Conservation (phyloP, 2,797 vertebrate genomes). For the Heliangelus exortis region DNA sequence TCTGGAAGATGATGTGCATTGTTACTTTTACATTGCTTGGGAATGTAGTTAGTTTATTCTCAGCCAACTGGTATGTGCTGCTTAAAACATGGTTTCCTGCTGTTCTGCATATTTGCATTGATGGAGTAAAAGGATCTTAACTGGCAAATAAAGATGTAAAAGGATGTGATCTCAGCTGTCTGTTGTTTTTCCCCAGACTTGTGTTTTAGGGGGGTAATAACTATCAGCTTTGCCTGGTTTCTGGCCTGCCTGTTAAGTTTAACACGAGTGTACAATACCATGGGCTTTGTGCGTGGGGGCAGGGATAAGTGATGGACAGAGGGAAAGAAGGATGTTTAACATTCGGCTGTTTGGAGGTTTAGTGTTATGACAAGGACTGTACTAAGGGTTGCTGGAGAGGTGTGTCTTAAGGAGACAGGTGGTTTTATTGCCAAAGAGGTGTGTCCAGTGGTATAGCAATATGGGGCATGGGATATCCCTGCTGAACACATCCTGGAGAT, state of each 20-base stretch:
- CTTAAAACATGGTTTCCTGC: constrained; percentile 69
- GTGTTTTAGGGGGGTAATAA: neutral
- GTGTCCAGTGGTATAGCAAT: neutral
- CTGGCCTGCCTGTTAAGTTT: neutral
- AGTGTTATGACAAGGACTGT: neutral
- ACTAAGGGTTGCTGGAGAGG: neutral
- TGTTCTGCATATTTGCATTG: constrained; percentile 62
- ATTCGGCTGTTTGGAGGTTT: neutral
- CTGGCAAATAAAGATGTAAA: constrained; percentile 76
- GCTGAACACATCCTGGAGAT: neutral
- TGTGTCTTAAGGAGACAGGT: neutral
- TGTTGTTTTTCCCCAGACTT: neutral
- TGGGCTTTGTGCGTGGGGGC: neutral
- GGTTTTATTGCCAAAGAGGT: neutral
- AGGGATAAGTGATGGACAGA: neutral
- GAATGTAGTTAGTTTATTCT: constrained; percentile 64
- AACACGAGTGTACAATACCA: neutral
- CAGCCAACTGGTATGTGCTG: constrained; percentile 65
- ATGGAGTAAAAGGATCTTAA: constrained; percentile 69
- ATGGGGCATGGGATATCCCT: accelerated
- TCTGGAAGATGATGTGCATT: constrained; percentile 53
- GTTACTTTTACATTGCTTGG: constrained; percentile 64
- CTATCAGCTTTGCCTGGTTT: neutral
- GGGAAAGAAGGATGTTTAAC: neutral
- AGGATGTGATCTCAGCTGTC: constrained; percentile 23